Conservation (phyloP, 1,140 invertebrate species). For the Lepidurus couesii region DNA sequence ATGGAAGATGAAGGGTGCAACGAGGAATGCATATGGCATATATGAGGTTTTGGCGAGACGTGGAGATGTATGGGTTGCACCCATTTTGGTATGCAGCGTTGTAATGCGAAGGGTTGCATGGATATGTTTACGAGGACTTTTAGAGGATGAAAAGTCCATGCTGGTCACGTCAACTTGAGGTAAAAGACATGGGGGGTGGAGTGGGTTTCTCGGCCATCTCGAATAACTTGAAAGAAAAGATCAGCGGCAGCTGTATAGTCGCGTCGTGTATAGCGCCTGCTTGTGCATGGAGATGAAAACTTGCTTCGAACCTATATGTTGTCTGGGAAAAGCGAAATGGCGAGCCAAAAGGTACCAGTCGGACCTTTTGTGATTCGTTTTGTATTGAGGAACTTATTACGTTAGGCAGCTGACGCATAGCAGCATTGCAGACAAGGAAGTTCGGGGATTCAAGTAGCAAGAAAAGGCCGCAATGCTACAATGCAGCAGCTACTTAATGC, state of each 20-base stretch:
- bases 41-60: too few relatives aligned
- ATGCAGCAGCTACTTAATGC: too few relatives aligned
- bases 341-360: not conserved
- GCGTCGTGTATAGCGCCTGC: not conserved
- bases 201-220: too few relatives aligned
- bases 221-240: not conserved
- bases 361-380: not conserved
- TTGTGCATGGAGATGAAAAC: conserved; percentile 1
- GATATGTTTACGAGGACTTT: too few relatives aligned
- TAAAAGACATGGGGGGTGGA: too few relatives aligned
- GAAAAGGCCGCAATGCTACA: not conserved
- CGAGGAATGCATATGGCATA: too few relatives aligned
- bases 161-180: too few relatives aligned
- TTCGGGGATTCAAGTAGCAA: not conserved
- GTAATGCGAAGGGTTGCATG: too few relatives aligned
- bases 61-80: too few relatives aligned
- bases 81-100: too few relatives aligned
- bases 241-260: not conserved
- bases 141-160: too few relatives aligned
- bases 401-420: conserved; percentile 17
- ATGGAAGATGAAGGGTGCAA: too few relatives aligned
- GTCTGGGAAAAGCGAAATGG: not conserved
- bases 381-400: not conserved
- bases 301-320: not conserved
- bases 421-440: conserved; percentile 5